Conservation (phyloP, 1,140 invertebrate genomes). For the Tetranychus urticae region DNA sequence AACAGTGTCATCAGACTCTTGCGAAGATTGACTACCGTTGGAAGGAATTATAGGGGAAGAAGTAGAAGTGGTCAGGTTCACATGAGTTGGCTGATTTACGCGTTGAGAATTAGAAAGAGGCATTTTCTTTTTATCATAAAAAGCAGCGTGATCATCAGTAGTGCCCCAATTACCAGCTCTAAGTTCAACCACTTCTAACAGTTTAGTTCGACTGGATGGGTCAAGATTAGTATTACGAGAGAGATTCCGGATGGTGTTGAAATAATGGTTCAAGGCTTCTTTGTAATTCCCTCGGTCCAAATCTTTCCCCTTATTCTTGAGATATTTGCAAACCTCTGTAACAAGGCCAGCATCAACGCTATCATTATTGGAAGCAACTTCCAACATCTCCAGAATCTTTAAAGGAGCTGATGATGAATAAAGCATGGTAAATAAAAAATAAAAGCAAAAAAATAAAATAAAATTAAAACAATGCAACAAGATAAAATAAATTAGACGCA, state of each 20-base stretch:
- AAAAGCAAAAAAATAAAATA: too few relatives aligned
- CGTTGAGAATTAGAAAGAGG: too few relatives aligned
- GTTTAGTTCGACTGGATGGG: constrained; percentile 47
- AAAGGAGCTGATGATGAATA: neutral
- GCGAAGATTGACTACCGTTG: neutral
- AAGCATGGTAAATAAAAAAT: too few relatives aligned
- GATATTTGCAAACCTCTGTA: constrained; percentile 5
- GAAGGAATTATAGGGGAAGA: neutral
- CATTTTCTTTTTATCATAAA: constrained; percentile 27
- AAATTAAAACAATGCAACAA: too few relatives aligned
- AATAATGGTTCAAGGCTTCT: constrained; percentile 41
- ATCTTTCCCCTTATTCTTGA: constrained; percentile 3
- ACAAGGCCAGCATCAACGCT: constrained; percentile 3
- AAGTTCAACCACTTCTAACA: constrained; percentile 65
- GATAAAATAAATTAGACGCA: too few relatives aligned
- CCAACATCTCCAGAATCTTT: constrained; percentile 6
- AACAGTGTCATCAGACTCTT: neutral
- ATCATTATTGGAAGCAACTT: constrained; percentile 6
- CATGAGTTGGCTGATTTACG: constrained; percentile 35
- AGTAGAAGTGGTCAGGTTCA: constrained; percentile 30
- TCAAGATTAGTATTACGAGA: constrained; percentile 50
- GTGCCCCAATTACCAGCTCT: constrained; percentile 59
- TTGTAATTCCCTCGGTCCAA: constrained; percentile 2
- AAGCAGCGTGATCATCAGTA: constrained; percentile 48
- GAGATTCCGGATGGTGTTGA: constrained; percentile 59